Conservation (phyloP, 2,797 vertebrate species). For the Tadarida brasiliensis region DNA sequence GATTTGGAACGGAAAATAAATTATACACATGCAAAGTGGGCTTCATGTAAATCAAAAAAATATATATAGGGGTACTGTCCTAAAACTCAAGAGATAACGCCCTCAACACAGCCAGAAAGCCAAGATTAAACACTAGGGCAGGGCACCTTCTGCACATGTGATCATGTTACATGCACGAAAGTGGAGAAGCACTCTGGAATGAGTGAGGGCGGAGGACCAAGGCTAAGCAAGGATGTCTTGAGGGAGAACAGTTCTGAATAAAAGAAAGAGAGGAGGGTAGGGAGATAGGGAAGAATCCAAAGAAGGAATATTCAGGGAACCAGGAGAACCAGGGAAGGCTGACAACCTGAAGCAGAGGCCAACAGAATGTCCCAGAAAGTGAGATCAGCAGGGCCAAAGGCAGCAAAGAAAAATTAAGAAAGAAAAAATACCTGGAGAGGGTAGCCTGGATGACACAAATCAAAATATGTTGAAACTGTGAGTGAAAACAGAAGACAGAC, state of each 20-base stretch:
- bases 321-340: neutral
- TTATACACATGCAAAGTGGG: neutral
- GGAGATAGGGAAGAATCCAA: neutral
- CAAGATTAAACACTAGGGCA: neutral
- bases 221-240: neutral
- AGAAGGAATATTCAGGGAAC: neutral
- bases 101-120: neutral
- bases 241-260: neutral
- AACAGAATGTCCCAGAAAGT: neutral
- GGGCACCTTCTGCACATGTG: neutral
- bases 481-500: neutral
- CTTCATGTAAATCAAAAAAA: neutral
- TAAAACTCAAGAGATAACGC: neutral
- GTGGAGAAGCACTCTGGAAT: neutral
- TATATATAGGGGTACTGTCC: neutral
- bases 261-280: neutral
- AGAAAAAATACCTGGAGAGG: neutral
- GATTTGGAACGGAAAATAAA: conserved; percentile 63
- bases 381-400: neutral
- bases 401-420: neutral
- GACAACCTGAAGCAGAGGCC: neutral
- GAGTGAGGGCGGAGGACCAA: neutral
- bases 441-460: neutral
- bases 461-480: neutral
- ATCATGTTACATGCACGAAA: neutral